phyloP scores from a whole-genome alignment of 2,888 invertebrate genomes.

The Epirrhoe tristata region DNA sequence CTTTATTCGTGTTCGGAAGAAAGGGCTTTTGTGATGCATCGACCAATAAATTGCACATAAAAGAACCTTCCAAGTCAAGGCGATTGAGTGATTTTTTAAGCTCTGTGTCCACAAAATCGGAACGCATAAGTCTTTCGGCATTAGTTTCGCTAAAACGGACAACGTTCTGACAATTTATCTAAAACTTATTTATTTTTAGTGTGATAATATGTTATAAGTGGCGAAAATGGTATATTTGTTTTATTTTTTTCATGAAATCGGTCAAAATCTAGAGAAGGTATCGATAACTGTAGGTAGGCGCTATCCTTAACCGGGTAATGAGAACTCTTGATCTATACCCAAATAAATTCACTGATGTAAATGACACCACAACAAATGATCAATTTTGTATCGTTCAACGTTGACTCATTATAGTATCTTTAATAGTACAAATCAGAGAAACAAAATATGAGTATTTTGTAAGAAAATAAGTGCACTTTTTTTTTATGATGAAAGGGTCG shows the following conservation, averaged over 20 bases:
- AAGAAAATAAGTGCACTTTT: neutral
- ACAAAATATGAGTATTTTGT: neutral
- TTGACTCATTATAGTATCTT: constrained; percentile 40
- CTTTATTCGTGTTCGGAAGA: constrained; percentile 56
- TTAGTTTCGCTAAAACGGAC: neutral
- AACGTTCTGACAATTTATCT: neutral
- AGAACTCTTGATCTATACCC: constrained; percentile 62
- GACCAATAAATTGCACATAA: constrained; percentile 64
- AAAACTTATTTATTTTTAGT: neutral
- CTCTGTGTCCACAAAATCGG: constrained; percentile 10
- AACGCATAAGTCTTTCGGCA: neutral
- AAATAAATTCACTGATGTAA: constrained; percentile 62
- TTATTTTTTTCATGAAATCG: neutral
- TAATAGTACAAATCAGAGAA: constrained; percentile 13
- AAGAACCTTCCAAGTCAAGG: constrained; percentile 62
- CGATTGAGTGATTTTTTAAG: constrained; percentile 48
- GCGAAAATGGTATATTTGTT: neutral
- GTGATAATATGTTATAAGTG: neutral
- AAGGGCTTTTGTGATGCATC: constrained; percentile 58
- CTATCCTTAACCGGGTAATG: constrained; percentile 48
- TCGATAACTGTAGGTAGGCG: neutral
- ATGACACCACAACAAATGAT: constrained; percentile 57
- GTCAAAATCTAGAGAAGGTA: neutral
- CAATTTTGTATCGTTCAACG: constrained; percentile 50
- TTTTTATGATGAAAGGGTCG: no score